Evolutionary conservation across 2,888 invertebrate species (phyloP), one percentile per base, ranked within the genome.

Genomic region (Leptogaster cylindrica): DNA sequence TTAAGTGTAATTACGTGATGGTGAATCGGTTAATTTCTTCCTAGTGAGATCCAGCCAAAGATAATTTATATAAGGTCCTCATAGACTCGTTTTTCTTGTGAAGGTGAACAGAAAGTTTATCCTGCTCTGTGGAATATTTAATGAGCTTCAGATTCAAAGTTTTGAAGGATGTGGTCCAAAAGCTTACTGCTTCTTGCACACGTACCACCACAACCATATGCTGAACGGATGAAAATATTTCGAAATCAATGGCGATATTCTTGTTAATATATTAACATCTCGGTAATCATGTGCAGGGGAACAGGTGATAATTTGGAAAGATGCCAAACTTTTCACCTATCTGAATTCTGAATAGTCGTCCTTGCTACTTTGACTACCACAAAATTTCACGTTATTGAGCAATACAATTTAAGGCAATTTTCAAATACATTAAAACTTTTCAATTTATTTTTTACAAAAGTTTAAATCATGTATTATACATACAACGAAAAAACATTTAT

Each of bases 1-100:
- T 65, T 65, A 65, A 65, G 65, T 65, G 27, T 65, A 65, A 65
- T 65, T 65, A 65, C 65, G 65, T 65, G 65, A 65, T 65, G 39
- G 65, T 36, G 46, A 65, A 61, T 44, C 44, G 61, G 61, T 61
- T 61, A 61, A 61, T 61, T 61, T 61, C 44, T 44, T 44, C 25
- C 25, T 28, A 44, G 36, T 8, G 8, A 7, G 44, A 41, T 14
- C 10, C 20, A 44, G 44, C 0, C 3, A 44, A 44, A n/a, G 41
- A 61, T 41, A 41, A 41, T 61, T 39, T 58, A 44, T 61, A 18
- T 44, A 41, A 61, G 44, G 27, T 44, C n/a, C 18, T 16, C 16
- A 16, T n/a, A 27, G 61, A 3, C 16, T 18, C 18, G 31, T 61
- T 61, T 61, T 61, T n/a, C 28, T 44, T 28, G 18, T 44, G 27